Evolutionary conservation across 1,140 invertebrate species (phyloP).

Genomic region (Himalopsyche phryganea): DNA sequence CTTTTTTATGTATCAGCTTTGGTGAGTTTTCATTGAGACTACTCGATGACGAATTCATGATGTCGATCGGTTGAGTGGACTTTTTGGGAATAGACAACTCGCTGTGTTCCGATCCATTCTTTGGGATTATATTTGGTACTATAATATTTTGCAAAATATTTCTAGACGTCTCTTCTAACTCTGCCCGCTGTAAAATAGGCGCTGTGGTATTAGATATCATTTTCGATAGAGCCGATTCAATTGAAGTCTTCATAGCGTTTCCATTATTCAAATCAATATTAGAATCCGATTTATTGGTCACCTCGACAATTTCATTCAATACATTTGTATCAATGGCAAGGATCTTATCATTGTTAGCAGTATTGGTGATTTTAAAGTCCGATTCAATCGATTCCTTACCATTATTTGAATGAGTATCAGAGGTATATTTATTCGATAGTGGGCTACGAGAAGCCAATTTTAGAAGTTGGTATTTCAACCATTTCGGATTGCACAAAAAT

Average conservation of each 20-base stretch:
- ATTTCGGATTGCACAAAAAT: constrained; percentile 48
- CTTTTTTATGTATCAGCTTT: constrained; percentile 4
- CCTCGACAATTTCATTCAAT: not conserved
- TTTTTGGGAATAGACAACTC: constrained; percentile 21
- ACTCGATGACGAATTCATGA: not conserved
- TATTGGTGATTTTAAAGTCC: too few species aligned
- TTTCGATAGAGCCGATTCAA: constrained; percentile 31
- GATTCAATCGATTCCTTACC: too few species aligned
- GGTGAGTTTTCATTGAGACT: constrained; percentile 14
- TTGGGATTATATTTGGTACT: constrained; percentile 4
- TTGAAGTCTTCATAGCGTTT: constrained; percentile 19
- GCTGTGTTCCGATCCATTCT: constrained; percentile 11
- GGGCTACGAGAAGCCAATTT: not conserved
- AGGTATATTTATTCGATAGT: too few species aligned
- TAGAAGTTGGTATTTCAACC: constrained; percentile 53
- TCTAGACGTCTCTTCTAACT: constrained; percentile 32
- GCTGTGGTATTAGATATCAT: constrained; percentile 37
- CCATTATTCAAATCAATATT: not conserved
- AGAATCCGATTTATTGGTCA: too few species aligned
- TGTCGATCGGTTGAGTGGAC: constrained; percentile 23
- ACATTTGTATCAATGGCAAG: too few species aligned
- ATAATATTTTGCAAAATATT: constrained; percentile 19
- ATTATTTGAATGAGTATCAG: too few species aligned
- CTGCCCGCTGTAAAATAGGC: constrained; percentile 37
- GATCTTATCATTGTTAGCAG: too few species aligned